These are phyloP conservation scores for Drosophila nasuta DNA, from an alignment of 1,140 invertebrate genomes.

Conservation along the genomic window DNA sequence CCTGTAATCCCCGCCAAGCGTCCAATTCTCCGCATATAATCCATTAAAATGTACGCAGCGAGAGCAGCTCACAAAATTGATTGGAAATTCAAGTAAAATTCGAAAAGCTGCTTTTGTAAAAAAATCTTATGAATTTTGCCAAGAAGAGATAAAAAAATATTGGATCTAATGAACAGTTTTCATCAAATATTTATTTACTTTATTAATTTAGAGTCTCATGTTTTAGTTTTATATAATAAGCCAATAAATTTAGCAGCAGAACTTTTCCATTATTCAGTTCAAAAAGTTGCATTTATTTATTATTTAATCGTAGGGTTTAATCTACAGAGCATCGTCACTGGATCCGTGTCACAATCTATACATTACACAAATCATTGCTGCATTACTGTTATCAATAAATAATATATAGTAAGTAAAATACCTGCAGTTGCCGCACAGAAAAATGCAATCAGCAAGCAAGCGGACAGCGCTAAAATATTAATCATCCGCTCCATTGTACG, in stretches of 20 bases:
- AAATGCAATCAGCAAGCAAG: neutral
- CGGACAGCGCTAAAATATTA: neutral
- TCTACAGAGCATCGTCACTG: neutral
- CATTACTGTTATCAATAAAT: neutral
- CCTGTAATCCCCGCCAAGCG: slow-evolving; percentile 38
- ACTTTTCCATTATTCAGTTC: too few relatives aligned
- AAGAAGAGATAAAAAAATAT: too few relatives aligned
- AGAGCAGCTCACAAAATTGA: slow-evolving; percentile 8
- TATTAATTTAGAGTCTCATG: too few relatives aligned
- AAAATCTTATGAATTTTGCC: too few relatives aligned
- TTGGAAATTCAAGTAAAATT: neutral
- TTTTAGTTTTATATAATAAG: too few relatives aligned
- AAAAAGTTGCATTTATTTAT: too few relatives aligned
- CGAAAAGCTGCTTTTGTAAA: too few relatives aligned
- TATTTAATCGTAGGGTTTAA: neutral
- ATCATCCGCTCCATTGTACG: neutral
- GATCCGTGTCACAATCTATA: neutral
- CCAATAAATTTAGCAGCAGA: too few relatives aligned
- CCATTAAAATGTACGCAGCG: slow-evolving; percentile 56
- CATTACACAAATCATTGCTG: neutral
- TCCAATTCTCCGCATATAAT: slow-evolving; percentile 70
- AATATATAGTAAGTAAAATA: neutral
- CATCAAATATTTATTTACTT: too few relatives aligned
- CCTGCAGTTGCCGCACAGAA: neutral
- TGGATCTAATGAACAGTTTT: too few relatives aligned